Evolutionary conservation across 2,797 vertebrate genomes (phyloP).

Genomic region (Borostomias antarcticus): DNA sequence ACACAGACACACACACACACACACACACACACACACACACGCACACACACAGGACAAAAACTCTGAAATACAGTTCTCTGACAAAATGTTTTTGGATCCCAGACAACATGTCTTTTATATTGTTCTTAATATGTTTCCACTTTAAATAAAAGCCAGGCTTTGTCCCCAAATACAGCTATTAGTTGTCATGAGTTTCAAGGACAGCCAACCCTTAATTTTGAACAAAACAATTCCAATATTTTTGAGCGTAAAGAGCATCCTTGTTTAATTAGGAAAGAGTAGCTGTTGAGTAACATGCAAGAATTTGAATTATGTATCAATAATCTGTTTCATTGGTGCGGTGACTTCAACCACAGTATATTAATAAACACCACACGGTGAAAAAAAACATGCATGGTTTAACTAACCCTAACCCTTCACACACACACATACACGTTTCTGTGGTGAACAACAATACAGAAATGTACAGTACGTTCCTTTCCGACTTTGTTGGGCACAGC

Average conservation of each 20-base stretch:
- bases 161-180: constrained; percentile 35
- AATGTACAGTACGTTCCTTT: not conserved
- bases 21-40: no score
- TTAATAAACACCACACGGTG: not conserved
- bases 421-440: not conserved
- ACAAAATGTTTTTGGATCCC: constrained; percentile 33
- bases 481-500: constrained; percentile 3
- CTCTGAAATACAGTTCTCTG: constrained; percentile 22
- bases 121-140: constrained; percentile 44
- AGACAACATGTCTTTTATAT: constrained; percentile 29
- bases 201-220: constrained; percentile 24
- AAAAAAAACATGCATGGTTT: no score
- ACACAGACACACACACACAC: no score
- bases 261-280: not conserved
- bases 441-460: not conserved
- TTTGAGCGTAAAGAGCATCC: constrained; percentile 12
- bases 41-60: not conserved
- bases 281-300: not conserved
- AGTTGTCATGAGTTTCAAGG: constrained; percentile 41
- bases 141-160: constrained; percentile 53
- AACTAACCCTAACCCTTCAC: not conserved
- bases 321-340: not conserved
- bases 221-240: constrained; percentile 32
- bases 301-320: not conserved
- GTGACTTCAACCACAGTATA: no score